Evolutionary conservation across 2,888 invertebrate genomes (phyloP).

Genomic region (Lepidochitona cinerea): DNA sequence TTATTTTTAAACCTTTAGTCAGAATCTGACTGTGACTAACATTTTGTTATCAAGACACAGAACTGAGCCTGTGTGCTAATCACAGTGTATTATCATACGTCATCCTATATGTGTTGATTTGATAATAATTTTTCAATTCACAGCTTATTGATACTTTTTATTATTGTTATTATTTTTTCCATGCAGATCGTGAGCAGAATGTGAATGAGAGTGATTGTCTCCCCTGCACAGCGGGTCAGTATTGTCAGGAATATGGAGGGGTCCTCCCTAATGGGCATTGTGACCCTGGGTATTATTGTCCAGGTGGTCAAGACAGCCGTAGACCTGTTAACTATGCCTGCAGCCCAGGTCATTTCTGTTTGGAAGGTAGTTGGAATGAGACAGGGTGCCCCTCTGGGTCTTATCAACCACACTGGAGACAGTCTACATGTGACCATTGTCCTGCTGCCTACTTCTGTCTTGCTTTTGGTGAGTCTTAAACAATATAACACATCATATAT

Average conservation of each 20-base stretch:
- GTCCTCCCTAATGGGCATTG: conserved; percentile 54
- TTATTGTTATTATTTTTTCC: too few species aligned
- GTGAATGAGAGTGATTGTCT: conserved; percentile 56
- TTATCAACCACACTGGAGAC: conserved; percentile 63
- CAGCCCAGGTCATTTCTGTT: conserved; percentile 68
- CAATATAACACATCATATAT: too few species aligned
- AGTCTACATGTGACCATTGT: conserved; percentile 59
- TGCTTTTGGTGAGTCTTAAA: conserved; percentile 54
- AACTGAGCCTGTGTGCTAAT: too few species aligned
- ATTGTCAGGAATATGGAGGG: conserved; percentile 62
- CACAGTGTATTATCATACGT: too few species aligned
- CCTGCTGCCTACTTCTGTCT: conserved; percentile 64
- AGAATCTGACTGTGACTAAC: too few species aligned
- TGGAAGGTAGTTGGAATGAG: conserved; percentile 60
- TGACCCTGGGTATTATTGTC: conserved; percentile 65
- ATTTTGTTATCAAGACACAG: too few species aligned
- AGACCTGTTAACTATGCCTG: conserved; percentile 54
- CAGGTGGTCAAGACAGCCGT: conserved; percentile 58
- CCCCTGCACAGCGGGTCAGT: conserved; percentile 60
- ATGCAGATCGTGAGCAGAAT: conserved; percentile 55
- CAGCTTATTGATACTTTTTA: too few species aligned
- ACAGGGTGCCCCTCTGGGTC: conserved; percentile 68
- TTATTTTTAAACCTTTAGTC: too few species aligned
- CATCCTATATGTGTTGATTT: too few species aligned
- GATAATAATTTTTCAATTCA: too few species aligned